phyloP scores from a whole-genome alignment of 2,797 vertebrate genomes.

The Hylomyscus alleni region DNA sequence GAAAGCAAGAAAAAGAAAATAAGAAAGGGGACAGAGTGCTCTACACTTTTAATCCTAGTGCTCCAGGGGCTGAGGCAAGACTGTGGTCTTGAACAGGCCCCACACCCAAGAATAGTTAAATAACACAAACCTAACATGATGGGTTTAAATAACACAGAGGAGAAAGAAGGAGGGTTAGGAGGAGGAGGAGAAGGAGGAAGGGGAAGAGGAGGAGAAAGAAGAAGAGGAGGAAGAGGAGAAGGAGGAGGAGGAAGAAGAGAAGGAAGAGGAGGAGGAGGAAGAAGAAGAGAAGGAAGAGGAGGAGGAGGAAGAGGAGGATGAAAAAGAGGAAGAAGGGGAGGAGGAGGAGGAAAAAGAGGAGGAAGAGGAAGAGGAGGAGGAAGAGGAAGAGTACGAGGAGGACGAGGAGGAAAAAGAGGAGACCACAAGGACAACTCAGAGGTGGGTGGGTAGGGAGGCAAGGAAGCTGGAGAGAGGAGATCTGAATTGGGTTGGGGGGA shows the following conservation, averaged over 20 bases:
- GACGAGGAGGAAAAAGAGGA: not conserved
- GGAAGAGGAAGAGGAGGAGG: not conserved
- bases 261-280: not conserved
- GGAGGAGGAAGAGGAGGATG: not conserved
- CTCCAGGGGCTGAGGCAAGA: not conserved
- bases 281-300: not conserved
- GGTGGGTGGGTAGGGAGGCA: not conserved
- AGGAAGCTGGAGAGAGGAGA: not conserved
- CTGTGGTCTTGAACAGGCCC: not conserved
- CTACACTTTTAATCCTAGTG: not conserved
- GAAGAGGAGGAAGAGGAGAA: too few relatives aligned
- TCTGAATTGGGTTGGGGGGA: not conserved
- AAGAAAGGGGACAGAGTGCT: not conserved
- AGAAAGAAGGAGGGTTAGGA: too few relatives aligned
- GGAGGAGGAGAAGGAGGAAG: too few relatives aligned
- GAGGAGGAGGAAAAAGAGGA: too few relatives aligned
- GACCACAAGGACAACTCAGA: not conserved
- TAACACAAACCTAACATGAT: not conserved
- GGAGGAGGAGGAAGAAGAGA: not conserved
- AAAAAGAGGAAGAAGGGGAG: not conserved
- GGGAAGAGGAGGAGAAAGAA: too few relatives aligned
- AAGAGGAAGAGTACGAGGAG: not conserved
- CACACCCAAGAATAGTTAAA: not conserved
- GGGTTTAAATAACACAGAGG: not conserved
- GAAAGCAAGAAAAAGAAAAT: not conserved